Evolutionary conservation across 2,888 invertebrate species (phyloP).

Genomic region (Ornithoptera alexandrae): DNA sequence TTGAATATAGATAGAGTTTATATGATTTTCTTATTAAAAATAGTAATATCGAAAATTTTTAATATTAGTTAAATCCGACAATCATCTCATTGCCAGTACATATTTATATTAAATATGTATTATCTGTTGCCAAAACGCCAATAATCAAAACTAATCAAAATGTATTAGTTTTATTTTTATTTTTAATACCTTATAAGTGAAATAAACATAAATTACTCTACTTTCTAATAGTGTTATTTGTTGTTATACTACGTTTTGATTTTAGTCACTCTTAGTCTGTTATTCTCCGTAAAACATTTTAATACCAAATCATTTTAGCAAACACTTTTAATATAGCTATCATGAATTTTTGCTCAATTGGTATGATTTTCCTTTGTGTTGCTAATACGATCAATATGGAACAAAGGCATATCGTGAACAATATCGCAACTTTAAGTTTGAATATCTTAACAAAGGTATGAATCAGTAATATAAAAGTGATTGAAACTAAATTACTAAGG

Average conservation of each 20-base stretch:
- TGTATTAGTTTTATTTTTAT: no score
- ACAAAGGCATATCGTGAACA: slow-evolving; percentile 48
- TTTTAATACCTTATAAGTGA: no score
- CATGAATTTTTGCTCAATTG: slow-evolving; percentile 42
- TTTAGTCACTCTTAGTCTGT: no score
- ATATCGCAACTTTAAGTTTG: slow-evolving; percentile 34
- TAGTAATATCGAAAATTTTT: neutral
- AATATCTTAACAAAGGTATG: slow-evolving; percentile 36
- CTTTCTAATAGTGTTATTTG: no score
- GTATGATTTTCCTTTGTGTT: slow-evolving; percentile 33
- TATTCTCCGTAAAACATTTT: neutral
- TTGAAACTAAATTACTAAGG: neutral
- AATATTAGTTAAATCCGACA: neutral
- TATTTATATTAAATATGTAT: neutral
- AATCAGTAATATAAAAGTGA: neutral
- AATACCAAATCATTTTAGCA: neutral
- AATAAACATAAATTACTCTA: no score
- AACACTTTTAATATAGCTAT: slow-evolving; percentile 44
- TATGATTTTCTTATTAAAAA: neutral
- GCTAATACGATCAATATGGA: slow-evolving; percentile 47
- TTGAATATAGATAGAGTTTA: neutral
- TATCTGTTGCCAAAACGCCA: no score
- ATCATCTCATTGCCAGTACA: neutral
- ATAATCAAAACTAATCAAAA: no score
- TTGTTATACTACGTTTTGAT: no score